Evolutionary conservation across 1,140 invertebrate genomes (phyloP).

Genomic region (Drosophila triauraria): DNA sequence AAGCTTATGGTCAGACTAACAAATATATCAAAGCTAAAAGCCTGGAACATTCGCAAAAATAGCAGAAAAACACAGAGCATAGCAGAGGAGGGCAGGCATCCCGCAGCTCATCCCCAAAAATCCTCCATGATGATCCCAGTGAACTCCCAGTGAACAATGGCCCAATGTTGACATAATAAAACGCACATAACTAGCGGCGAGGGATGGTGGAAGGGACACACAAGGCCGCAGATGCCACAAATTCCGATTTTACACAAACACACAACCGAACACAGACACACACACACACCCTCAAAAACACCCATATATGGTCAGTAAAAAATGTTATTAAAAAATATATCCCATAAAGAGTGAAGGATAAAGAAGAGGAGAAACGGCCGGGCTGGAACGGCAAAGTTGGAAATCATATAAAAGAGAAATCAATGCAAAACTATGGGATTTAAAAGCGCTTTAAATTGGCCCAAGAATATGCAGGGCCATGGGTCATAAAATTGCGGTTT

Average conservation of each 20-base stretch:
- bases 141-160: slow-evolving; percentile 67
- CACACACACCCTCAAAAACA: slow-evolving; percentile 16
- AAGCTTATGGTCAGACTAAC: slow-evolving; percentile 72
- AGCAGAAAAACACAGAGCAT: slow-evolving; percentile 39
- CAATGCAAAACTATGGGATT: slow-evolving; percentile 77
- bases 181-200: slow-evolving; percentile 73
- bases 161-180: slow-evolving; percentile 81
- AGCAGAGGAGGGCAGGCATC: slow-evolving; percentile 13
- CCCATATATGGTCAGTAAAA: slow-evolving; percentile 51
- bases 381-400: slow-evolving; percentile 46
- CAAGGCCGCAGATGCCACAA: slow-evolving; percentile 78
- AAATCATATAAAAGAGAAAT: slow-evolving; percentile 78
- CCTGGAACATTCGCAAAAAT: slow-evolving; percentile 56
- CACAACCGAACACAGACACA: slow-evolving; percentile 27
- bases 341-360: slow-evolving; percentile 45
- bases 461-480: slow-evolving; percentile 75
- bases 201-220: slow-evolving; percentile 37
- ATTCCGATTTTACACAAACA: slow-evolving; percentile 66
- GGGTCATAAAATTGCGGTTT: slow-evolving; percentile 75
- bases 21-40: slow-evolving; percentile 80
- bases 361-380: slow-evolving; percentile 3
- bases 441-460: slow-evolving; percentile 78
- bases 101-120: slow-evolving; percentile 49
- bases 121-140: slow-evolving; percentile 46
- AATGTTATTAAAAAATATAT: slow-evolving; percentile 73